Conservation (phyloP, 2,113 vertebrate species). For the Tetrax tetrax region DNA sequence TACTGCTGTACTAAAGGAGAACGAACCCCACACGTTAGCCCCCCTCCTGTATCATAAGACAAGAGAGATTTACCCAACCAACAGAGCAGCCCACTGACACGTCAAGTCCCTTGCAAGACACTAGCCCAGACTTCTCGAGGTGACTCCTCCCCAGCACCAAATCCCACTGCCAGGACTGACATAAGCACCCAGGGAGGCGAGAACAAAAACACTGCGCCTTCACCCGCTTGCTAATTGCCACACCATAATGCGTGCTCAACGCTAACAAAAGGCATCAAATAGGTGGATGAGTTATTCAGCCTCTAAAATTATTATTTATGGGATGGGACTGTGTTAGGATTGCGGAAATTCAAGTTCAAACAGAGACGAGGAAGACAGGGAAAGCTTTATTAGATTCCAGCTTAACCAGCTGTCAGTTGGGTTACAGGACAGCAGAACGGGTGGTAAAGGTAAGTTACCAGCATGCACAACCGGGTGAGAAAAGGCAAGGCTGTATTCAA, state of each 20-base stretch:
- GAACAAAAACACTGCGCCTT: neutral
- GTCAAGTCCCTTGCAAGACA: neutral
- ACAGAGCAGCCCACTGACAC: neutral
- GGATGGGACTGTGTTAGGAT: neutral
- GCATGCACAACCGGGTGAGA: neutral
- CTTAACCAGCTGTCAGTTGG: slow-evolving; percentile 1
- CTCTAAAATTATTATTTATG: neutral
- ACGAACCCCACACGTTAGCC: neutral
- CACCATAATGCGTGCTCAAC: neutral
- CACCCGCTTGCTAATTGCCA: neutral
- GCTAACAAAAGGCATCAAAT: neutral
- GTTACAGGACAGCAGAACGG: neutral
- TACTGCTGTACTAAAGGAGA: neutral
- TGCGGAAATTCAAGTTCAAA: slow-evolving; percentile 58
- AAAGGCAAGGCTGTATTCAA: neutral
- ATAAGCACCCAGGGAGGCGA: neutral
- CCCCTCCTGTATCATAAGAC: neutral
- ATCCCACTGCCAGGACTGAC: neutral
- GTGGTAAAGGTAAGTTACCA: neutral
- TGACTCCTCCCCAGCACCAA: neutral
- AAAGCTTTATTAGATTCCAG: slow-evolving; percentile 63
- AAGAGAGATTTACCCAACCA: accelerated
- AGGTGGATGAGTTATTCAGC: neutral
- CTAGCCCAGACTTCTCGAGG: neutral
- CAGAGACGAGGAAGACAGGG: slow-evolving; percentile 39